Conservation (phyloP, 1,140 invertebrate genomes). For the Plodia interpunctella region DNA sequence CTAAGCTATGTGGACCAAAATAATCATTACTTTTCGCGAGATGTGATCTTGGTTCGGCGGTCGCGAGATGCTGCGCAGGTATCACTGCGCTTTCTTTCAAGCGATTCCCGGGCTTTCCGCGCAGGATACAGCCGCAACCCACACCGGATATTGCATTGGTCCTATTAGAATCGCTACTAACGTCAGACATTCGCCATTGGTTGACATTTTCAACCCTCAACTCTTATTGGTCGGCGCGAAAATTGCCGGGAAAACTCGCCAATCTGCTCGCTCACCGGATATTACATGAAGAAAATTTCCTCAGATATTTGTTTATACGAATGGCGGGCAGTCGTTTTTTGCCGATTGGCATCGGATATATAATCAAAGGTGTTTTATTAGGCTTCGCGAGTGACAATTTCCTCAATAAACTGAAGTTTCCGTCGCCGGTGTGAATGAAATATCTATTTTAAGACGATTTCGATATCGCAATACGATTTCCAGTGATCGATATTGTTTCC, state of each 20-base stretch:
- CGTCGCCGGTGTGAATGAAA: conserved; percentile 10
- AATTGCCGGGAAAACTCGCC: conserved; percentile 54
- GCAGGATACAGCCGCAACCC: conserved; percentile 59
- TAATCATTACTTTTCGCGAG: conserved; percentile 76
- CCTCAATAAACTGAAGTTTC: conserved; percentile 29
- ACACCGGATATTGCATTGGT: conserved; percentile 61
- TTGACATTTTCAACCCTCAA: conserved; percentile 10
- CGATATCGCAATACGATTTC: not conserved
- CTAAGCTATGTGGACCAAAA: conserved; percentile 67
- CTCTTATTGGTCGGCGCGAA: conserved; percentile 36
- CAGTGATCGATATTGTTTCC: conserved; percentile 17
- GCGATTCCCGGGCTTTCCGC: conserved; percentile 71
- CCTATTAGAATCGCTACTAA: conserved; percentile 43
- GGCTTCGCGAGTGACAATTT: conserved; percentile 36
- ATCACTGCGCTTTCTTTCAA: conserved; percentile 43
- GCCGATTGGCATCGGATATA: conserved; percentile 54
- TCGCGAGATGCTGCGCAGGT: conserved; percentile 67
- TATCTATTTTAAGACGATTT: conserved; percentile 2
- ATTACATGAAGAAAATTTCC: conserved; percentile 68
- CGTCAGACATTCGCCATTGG: conserved; percentile 47
- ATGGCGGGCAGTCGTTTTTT: conserved; percentile 52
- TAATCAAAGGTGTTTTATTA: conserved; percentile 42
- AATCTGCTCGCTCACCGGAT: conserved; percentile 50
- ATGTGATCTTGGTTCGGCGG: conserved; percentile 67
- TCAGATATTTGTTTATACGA: conserved; percentile 70